Base-by-base conservation (phyloP, 2,797 vertebrate species). In the Gambusia yucatana region DNA sequence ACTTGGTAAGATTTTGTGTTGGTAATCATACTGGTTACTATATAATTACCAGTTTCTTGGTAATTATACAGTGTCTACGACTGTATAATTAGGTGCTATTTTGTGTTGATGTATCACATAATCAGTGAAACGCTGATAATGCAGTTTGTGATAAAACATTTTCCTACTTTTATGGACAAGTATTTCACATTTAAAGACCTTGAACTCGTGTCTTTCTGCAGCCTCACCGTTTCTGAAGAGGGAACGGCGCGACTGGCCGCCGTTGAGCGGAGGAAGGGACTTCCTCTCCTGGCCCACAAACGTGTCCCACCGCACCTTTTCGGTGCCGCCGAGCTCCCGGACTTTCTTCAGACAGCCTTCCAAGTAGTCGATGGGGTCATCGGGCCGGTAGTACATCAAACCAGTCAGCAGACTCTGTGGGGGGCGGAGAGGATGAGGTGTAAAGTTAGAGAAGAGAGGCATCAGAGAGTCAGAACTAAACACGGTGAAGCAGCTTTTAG, bases 241-340 rank as follows among this genome's bases (percentile, higher is more conserved):
- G 33, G 98, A 97, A 84, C 98, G 96, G 74, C 98, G 96, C 28
- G 97, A 95, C 59, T 99, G 98, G 72, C 97, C 97, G 36, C 98
- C 98, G 1, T 99, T 99, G 78, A 99, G 96, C 0, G 98, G 98
- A 8, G 98, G 98, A 14, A 99, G 92, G 0, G 96, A 95, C 92
- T 98, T 98, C 95, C 99, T 99, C 92, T 99, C 98, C 85, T 97
- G 97, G 79, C 97, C 97, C 82, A 99, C 97, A 72, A 99, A 99
- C 10, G 98, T 98, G 80, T 99, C 98, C 98, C 98, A 99, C 78
- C 97, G 96, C 81, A 99, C 98, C 88, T 97, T 98, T 72, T 99
- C 98, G 28, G 97, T 87, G 67, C 98, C 98, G 14, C 98, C 98
- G 3, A 99, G 94, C 87, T 99, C 98, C 86, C 95, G 96, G 46